Evolutionary conservation across 2,888 invertebrate genomes (phyloP).

Genomic region (Peribatodes rhomboidaria): DNA sequence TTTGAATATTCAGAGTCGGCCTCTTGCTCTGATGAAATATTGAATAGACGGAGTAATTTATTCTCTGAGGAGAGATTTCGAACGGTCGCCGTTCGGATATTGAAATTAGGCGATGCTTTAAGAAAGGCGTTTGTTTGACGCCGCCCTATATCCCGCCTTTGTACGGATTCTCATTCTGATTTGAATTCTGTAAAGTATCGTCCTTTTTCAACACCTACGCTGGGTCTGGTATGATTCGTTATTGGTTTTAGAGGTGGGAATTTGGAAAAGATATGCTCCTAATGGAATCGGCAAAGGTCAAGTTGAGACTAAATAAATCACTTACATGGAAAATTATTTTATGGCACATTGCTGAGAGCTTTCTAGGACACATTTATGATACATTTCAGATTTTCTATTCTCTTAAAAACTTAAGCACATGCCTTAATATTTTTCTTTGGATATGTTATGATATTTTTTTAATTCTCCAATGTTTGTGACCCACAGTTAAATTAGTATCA

Average conservation of each 20-base stretch:
- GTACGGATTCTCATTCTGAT: constrained; percentile 51
- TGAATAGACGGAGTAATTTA: constrained; percentile 86
- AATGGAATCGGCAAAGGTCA: not conserved
- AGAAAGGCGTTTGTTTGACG: constrained; percentile 83
- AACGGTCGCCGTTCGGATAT: constrained; percentile 83
- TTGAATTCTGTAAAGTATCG: constrained; percentile 42
- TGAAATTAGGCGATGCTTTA: constrained; percentile 85
- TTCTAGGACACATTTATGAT: too few species aligned
- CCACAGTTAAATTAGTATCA: too few species aligned
- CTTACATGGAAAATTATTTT: not conserved
- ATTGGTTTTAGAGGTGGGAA: constrained; percentile 26
- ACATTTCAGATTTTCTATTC: too few species aligned
- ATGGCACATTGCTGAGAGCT: too few species aligned
- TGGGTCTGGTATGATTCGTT: constrained; percentile 27
- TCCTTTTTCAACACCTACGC: constrained; percentile 44
- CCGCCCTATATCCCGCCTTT: constrained; percentile 62
- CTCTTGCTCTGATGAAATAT: constrained; percentile 85
- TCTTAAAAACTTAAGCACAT: too few species aligned
- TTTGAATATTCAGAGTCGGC: constrained; percentile 85
- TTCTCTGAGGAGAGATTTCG: constrained; percentile 82
- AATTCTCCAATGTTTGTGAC: too few species aligned
- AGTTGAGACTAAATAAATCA: not conserved
- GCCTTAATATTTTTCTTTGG: too few species aligned
- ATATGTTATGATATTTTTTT: too few species aligned
- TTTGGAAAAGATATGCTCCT: not conserved